phyloP scores from a whole-genome alignment of 2,797 vertebrate species.

The Acanthurus leucopareius region DNA sequence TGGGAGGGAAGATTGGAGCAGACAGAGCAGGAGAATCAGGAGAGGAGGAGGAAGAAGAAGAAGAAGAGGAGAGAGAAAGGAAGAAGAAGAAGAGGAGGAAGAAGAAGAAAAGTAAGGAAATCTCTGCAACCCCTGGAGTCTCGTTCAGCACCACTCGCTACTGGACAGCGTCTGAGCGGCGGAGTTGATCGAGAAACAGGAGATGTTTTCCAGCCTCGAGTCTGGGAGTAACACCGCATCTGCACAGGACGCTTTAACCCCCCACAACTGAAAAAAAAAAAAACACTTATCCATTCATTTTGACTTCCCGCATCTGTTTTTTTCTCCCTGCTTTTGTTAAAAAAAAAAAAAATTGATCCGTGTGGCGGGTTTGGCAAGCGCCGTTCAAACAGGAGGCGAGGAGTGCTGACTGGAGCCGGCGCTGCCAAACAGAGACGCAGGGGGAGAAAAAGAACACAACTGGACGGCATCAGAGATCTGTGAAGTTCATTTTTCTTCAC shows the following conservation, averaged over 20 bases:
- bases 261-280: not conserved
- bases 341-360: not conserved
- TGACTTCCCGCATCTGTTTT: constrained; percentile 34
- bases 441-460: not conserved
- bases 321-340: not conserved
- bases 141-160: constrained; percentile 76
- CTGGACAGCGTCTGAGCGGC: constrained; percentile 75
- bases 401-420: constrained; percentile 43
- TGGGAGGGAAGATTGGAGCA: constrained; percentile 66
- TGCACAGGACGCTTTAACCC: constrained; percentile 11
- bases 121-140: constrained; percentile 63
- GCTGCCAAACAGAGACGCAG: constrained; percentile 64
- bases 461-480: constrained; percentile 24
- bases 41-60: constrained; percentile 48
- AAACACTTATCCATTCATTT: not conserved
- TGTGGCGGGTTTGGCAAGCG: constrained; percentile 38
- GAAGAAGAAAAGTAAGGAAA: constrained; percentile 61
- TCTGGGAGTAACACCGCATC: constrained; percentile 45
- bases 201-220: constrained; percentile 37
- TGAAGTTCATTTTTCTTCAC: constrained; percentile 68
- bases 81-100: constrained; percentile 29
- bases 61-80: constrained; percentile 35
- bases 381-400: constrained; percentile 54
- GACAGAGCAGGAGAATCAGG: constrained; percentile 46
- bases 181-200: constrained; percentile 51